phyloP scores from a whole-genome alignment of 2,797 vertebrate species.

The Champsocephalus gunnari region DNA sequence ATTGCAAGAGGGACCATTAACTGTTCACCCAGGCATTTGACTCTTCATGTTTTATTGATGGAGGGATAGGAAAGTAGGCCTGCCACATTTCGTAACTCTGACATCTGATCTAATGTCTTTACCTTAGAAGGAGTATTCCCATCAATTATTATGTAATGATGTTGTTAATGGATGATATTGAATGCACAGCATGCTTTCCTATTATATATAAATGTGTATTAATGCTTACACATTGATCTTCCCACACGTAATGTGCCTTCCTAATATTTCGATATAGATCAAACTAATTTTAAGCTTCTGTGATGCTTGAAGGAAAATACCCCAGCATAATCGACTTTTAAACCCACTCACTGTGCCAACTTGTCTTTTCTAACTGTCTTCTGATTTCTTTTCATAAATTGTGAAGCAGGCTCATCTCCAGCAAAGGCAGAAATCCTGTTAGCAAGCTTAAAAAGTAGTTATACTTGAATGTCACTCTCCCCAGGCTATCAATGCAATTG shows the following conservation, averaged over 20 bases:
- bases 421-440: constrained; percentile 6
- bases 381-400: not conserved
- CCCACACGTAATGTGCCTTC: not conserved
- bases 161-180: constrained; percentile 8
- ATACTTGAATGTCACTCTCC: not conserved
- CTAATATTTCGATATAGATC: not conserved
- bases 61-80: constrained; percentile 28
- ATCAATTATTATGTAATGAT: constrained; percentile 25
- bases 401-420: not conserved
- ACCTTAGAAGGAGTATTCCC: constrained; percentile 31
- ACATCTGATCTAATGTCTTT: constrained; percentile 50
- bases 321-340: not conserved
- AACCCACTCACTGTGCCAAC: constrained; percentile 5
- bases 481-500: not conserved
- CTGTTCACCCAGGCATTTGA: constrained; percentile 63
- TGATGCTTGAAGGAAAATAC: not conserved
- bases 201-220: constrained; percentile 16
- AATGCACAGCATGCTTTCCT: constrained; percentile 12
- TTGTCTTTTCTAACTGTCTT: not conserved
- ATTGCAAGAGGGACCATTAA: constrained; percentile 67
- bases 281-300: not conserved
- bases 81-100: constrained; percentile 39
- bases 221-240: constrained; percentile 11
- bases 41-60: constrained; percentile 59
- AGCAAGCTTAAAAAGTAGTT: not conserved